Conservation (phyloP, 2,113 vertebrate genomes). For the Chloebia gouldiae region DNA sequence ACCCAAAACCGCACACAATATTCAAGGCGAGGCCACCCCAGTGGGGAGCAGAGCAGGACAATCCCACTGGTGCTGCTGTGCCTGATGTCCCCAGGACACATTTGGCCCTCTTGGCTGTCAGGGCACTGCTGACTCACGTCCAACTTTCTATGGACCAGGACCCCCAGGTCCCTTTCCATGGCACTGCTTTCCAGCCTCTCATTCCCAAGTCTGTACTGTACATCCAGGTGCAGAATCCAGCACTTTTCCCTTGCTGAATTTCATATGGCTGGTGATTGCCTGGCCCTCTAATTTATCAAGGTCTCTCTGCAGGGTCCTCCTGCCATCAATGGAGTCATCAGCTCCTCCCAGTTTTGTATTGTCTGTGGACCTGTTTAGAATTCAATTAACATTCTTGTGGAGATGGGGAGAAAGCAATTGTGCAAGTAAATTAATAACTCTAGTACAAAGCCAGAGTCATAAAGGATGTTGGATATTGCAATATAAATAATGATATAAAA, state of each 20-base stretch:
- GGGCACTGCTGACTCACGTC: accelerated
- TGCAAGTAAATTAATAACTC: neutral
- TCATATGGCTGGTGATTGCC: neutral
- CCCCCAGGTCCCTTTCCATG: neutral
- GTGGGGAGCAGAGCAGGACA: neutral
- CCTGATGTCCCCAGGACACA: accelerated
- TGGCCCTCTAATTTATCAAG: neutral
- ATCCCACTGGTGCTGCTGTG: neutral
- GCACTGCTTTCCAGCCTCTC: neutral
- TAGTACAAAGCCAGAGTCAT: neutral
- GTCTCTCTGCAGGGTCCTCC: neutral
- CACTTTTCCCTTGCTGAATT: neutral
- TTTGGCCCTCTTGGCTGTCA: neutral
- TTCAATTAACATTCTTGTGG: neutral
- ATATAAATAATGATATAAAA: neutral
- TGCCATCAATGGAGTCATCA: neutral
- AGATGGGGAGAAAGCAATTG: neutral
- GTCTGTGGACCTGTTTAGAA: neutral
- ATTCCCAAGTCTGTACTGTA: neutral
- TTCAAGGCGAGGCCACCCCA: neutral
- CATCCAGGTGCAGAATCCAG: neutral
- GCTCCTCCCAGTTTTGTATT: neutral
- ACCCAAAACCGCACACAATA: neutral
- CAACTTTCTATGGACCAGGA: neutral
- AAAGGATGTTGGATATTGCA: neutral